Evolutionary conservation across 2,888 invertebrate species (phyloP), one percentile per base, ranked within the genome.

Genomic region (Amiota communis): DNA sequence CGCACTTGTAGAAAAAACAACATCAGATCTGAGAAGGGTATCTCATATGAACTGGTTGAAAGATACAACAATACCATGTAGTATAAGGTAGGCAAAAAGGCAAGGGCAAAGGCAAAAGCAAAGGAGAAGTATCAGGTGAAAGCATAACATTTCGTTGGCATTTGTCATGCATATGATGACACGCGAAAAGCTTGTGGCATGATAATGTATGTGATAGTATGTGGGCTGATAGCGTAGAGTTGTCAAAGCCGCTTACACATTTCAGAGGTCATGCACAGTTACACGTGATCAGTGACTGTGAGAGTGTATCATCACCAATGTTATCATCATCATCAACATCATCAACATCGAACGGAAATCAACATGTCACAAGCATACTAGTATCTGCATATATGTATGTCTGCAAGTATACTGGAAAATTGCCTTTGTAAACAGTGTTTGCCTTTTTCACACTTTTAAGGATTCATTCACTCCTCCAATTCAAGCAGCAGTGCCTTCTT

Each of bases 121-220:
- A 6, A 36, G n/a, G 36, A 36, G 36, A 6, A 36, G 6, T 36
- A 6, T 36, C 36, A 57, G 57, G 57, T 15, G 53, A 67, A 67
- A 67, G 51, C 67, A 20, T 67, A 67, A 67, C 67, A 20, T 67
- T 67, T 51, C 51, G n/a, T 15, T n/a, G 48, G 48, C 65, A 65
- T 65, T 65, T 65, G 65, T 65, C 65, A 65, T 46, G 53, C 53
- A 10, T 8, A 53, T 15, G 15, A 13, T 11, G 17, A 59, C 59
- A 59, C 59, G 1, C 13, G 53, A 13, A 15, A 1, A 15, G 8
- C 53, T 8, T 15, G 53, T 53, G 53, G 53, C 53, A 53, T 9
- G 12, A 15, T 15, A 53, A 15, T 9, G 9, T 36, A 36, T 53
- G n/a, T 53, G 53, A 15, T 13, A 6, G 36, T 53, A 15, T 13